phyloP scores from a whole-genome alignment of 2,797 vertebrate species.

The Morus bassanus region DNA sequence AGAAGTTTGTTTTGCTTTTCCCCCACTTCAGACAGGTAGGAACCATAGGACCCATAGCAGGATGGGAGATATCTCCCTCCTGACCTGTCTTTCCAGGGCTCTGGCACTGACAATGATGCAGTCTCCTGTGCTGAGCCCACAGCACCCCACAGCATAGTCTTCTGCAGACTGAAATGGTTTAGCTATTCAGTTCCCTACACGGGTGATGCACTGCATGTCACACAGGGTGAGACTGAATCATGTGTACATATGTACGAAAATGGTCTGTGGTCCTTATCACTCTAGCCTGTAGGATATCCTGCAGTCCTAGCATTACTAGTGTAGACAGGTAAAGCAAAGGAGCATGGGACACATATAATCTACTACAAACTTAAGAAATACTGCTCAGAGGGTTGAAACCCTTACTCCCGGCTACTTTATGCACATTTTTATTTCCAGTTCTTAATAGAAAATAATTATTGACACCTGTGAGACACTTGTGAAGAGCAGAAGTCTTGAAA shows the following conservation, averaged over 20 bases:
- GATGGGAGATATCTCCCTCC: background rate
- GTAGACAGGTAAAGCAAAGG: background rate
- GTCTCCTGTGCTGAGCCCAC: background rate
- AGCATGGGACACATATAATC: background rate
- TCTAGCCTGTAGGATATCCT: background rate
- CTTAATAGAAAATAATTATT: background rate
- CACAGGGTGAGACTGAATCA: background rate
- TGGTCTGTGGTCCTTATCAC: background rate
- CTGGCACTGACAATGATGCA: background rate
- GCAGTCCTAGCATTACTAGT: background rate
- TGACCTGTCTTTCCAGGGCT: background rate
- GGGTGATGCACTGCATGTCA: rapidly evolving
- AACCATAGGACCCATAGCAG: background rate
- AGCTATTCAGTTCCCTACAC: background rate
- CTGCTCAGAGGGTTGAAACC: background rate
- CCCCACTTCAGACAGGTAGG: background rate
- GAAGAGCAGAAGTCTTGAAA: background rate
- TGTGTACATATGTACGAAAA: rapidly evolving
- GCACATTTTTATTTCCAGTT: background rate
- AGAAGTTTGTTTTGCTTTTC: background rate
- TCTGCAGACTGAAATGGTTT: background rate
- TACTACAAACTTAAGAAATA: background rate
- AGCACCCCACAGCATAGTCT: background rate
- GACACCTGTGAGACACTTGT: background rate
- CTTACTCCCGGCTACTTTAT: background rate